phyloP scores from a whole-genome alignment of 2,113 vertebrate genomes.

The Rhinoderma darwinii region DNA sequence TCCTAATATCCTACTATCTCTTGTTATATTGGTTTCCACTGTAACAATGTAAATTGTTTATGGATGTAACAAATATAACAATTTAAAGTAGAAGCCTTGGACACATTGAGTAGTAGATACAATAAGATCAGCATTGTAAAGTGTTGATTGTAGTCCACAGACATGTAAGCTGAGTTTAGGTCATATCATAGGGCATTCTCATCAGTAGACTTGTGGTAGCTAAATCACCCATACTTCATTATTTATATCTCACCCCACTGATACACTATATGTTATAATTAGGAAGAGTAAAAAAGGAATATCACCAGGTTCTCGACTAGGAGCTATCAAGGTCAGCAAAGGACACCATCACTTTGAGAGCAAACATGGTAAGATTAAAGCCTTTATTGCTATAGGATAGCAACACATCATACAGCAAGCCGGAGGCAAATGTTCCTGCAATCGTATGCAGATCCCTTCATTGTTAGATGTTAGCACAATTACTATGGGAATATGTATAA shows the following conservation, averaged over 20 bases:
- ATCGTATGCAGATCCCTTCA: constrained; percentile 33
- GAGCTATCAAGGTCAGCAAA: constrained; percentile 41
- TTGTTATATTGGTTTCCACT: neutral
- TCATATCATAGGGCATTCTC: neutral
- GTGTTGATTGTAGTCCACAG: neutral
- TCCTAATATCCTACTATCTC: neutral
- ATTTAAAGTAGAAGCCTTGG: neutral
- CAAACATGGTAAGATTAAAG: constrained; percentile 41
- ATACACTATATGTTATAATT: constrained; percentile 14
- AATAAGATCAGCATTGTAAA: neutral
- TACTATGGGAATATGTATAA: constrained; percentile 47
- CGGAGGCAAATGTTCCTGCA: constrained; percentile 37
- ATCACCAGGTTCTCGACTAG: neutral
- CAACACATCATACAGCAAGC: constrained; percentile 31
- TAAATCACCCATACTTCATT: neutral
- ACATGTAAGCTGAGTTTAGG: neutral
- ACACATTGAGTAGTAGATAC: neutral
- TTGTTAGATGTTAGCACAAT: constrained; percentile 38
- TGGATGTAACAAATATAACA: neutral
- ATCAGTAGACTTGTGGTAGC: neutral
- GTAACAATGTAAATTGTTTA: neutral
- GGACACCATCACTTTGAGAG: constrained; percentile 30
- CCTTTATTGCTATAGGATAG: constrained; percentile 22
- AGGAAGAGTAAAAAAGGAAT: constrained; percentile 1
- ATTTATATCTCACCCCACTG: constrained; percentile 20